phyloP scores from a whole-genome alignment of 92 coral and sea anemone genomes.

The Pocillopora grandis region DNA sequence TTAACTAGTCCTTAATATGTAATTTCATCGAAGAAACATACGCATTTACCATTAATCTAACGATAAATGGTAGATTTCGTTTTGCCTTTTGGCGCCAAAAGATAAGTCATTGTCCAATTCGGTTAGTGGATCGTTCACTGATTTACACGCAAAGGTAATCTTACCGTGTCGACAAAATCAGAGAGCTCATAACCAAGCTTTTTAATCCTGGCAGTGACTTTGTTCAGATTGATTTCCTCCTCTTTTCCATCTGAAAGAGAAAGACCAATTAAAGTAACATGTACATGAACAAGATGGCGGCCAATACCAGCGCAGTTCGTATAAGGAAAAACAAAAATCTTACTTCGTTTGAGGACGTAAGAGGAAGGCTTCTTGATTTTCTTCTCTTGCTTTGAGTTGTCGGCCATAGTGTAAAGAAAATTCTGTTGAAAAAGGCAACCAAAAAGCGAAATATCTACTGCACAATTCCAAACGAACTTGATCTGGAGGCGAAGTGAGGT shows the following conservation, averaged over 20 bases:
- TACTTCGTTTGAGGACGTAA: conserved; percentile 78
- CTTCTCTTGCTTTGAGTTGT: conserved; percentile 48
- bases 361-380: conserved; percentile 32
- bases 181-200: conserved; percentile 85
- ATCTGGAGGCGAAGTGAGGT: conserved; percentile 18
- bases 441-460: conserved; percentile 12
- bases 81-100: conserved; percentile 31
- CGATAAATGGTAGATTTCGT: not conserved
- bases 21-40: not conserved
- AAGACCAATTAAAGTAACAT: conserved; percentile 9
- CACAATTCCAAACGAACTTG: not conserved
- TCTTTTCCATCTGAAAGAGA: conserved; percentile 71
- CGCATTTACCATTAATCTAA: not conserved
- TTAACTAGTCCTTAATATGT: too few species aligned
- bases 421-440: not conserved
- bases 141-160: conserved; percentile 2
- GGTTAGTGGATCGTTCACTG: not conserved
- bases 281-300: conserved; percentile 72
- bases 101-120: not conserved
- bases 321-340: conserved; percentile 11
- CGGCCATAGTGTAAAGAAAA: conserved; percentile 13
- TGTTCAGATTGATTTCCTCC: conserved; percentile 80
- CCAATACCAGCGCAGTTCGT: conserved; percentile 1
- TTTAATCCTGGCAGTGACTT: conserved; percentile 86
- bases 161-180: conserved; percentile 91